Conservation (phyloP, 64 coral and sea anemone genomes). For the Cladopsammia gracilis region DNA sequence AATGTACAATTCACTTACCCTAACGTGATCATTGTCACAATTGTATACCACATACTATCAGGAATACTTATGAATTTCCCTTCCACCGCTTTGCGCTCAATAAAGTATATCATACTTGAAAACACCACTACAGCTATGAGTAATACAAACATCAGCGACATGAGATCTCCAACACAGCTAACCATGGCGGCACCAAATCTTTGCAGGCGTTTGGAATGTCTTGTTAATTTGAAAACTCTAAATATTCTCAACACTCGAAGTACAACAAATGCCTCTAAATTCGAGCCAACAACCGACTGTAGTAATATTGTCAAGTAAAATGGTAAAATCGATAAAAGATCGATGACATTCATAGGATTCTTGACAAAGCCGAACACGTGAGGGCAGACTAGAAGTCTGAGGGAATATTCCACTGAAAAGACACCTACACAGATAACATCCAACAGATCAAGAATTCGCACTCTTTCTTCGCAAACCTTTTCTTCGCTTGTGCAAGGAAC, state of each 20-base stretch:
- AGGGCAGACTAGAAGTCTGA: slow-evolving; percentile 72
- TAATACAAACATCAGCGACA: slow-evolving; percentile 85
- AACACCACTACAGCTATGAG: slow-evolving; percentile 84
- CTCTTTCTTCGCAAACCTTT: slow-evolving; percentile 52
- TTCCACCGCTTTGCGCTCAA: slow-evolving; percentile 72
- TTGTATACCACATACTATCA: slow-evolving; percentile 97
- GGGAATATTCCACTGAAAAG: slow-evolving; percentile 78
- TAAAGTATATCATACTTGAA: slow-evolving; percentile 91
- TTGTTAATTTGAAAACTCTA: slow-evolving; percentile 87
- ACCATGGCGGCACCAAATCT: slow-evolving; percentile 85
- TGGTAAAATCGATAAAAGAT: slow-evolving; percentile 82
- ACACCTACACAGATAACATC: slow-evolving; percentile 78
- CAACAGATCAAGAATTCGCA: slow-evolving; percentile 75
- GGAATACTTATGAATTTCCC: slow-evolving; percentile 90
- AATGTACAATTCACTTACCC: slow-evolving; percentile 65
- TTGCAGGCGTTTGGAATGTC: slow-evolving; percentile 88
- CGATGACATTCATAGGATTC: slow-evolving; percentile 84
- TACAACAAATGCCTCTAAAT: slow-evolving; percentile 87
- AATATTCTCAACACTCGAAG: slow-evolving; percentile 93
- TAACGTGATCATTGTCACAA: slow-evolving; percentile 96
- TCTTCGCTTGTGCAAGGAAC: slow-evolving; percentile 58
- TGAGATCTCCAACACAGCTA: slow-evolving; percentile 79
- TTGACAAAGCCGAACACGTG: slow-evolving; percentile 51
- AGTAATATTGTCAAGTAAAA: slow-evolving; percentile 79
- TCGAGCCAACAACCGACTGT: slow-evolving; percentile 67